Percentiles rank a stretch among this genome's conserved stretches.
Evolutionary conservation across 2,113 vertebrate genomes (phyloP).

Genomic region (Psilopsiagon aurifrons): DNA sequence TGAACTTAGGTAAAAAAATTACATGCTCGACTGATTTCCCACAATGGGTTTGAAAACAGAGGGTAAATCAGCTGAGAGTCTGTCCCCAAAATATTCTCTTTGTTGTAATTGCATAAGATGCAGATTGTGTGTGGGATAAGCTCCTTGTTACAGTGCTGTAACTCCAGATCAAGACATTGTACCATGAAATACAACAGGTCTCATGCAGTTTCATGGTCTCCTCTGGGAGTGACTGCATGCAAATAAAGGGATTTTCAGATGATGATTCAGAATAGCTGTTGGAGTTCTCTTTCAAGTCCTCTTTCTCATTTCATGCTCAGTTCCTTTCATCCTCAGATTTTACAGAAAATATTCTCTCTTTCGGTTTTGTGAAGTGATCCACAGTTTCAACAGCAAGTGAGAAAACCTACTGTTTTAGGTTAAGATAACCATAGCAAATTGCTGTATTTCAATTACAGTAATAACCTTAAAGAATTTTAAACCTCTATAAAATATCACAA

Average conservation of each 20-base stretch:
- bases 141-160: constrained; percentile 1
- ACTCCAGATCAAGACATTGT: constrained; percentile 24
- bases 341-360: constrained; percentile 43
- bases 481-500: constrained; percentile 55
- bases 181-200: constrained; percentile 40
- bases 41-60: background rate
- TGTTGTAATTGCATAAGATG: constrained; percentile 19
- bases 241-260: constrained; percentile 25
- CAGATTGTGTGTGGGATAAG: constrained; percentile 55
- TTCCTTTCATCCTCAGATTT: constrained; percentile 63
- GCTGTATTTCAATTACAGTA: constrained; percentile 52
- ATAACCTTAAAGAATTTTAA: constrained; percentile 62
- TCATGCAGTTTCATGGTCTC: constrained; percentile 16
- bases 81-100: background rate
- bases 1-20: background rate
- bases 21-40: background rate
- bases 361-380: constrained; percentile 21
- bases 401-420: constrained; percentile 13
- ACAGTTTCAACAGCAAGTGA: constrained; percentile 32
- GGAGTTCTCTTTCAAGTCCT: constrained; percentile 58
- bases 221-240: constrained; percentile 53
- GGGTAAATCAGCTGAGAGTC: background rate
- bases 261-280: background rate
- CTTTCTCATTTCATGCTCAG: constrained; percentile 60
- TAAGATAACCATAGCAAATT: constrained; percentile 42